Evolutionary conservation across 2,113 vertebrate genomes (phyloP).

Genomic region (Rattus norvegicus): DNA sequence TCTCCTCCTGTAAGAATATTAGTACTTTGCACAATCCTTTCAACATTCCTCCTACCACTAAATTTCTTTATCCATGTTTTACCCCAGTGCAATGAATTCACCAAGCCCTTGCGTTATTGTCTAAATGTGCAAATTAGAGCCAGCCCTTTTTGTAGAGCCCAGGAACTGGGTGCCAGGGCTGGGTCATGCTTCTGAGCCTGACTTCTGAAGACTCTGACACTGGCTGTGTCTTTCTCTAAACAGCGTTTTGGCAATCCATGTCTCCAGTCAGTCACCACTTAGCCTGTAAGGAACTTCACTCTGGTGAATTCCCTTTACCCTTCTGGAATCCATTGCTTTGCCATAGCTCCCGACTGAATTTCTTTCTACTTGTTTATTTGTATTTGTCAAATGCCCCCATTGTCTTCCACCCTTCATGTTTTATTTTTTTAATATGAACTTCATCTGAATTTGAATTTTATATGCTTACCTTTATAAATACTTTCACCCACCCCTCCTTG

Average conservation of each 20-base stretch:
- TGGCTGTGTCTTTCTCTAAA: not conserved
- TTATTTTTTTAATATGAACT: not conserved
- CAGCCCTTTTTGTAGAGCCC: not conserved
- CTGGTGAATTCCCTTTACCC: not conserved
- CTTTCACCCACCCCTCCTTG: not conserved
- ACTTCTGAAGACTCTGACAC: not conserved
- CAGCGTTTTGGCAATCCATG: not conserved
- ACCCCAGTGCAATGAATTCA: not conserved
- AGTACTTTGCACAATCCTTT: not conserved
- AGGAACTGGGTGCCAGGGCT: not conserved
- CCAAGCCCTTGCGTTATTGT: not conserved
- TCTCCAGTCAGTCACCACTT: not conserved
- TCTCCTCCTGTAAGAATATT: not conserved
- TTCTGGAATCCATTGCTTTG: not conserved
- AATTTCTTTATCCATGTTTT: constrained; percentile 1
- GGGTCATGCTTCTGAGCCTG: not conserved
- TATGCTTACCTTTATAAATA: not conserved
- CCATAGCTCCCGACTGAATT: not conserved
- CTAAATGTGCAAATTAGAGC: not conserved
- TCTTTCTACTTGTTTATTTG: not conserved
- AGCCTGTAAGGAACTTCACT: not conserved
- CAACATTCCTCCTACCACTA: not conserved
- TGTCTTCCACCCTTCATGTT: not conserved
- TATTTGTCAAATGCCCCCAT: not conserved
- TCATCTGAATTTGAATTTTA: not conserved